Evolutionary conservation across 92 coral and sea anemone genomes (phyloP).

Genomic region (Anthopleura xanthogrammica): DNA sequence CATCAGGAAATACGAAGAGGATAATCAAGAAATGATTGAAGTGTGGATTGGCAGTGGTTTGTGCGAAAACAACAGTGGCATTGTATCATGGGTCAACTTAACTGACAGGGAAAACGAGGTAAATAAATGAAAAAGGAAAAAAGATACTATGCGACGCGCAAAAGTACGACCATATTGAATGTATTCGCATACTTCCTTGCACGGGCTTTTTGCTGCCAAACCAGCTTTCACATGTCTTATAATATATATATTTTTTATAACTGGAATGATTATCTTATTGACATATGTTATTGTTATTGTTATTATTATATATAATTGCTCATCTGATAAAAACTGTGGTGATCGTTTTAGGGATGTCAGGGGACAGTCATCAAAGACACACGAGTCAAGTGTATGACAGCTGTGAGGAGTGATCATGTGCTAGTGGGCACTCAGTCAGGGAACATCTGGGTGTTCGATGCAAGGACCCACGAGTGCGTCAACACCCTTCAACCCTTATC

Average conservation of each 20-base stretch:
- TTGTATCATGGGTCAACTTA: slow-evolving; percentile 82
- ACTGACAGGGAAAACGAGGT: slow-evolving; percentile 80
- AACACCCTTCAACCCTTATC: slow-evolving; percentile 59
- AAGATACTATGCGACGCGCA: too few relatives aligned
- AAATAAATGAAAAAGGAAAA: neutral
- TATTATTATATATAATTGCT: too few relatives aligned
- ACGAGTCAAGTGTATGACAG: slow-evolving; percentile 79
- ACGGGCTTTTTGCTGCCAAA: too few relatives aligned
- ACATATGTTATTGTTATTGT: too few relatives aligned
- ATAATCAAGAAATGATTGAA: slow-evolving; percentile 55
- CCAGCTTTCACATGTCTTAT: too few relatives aligned
- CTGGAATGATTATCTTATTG: too few relatives aligned
- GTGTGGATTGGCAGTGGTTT: slow-evolving; percentile 98
- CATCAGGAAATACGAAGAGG: slow-evolving; percentile 61
- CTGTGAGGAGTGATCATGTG: slow-evolving; percentile 71
- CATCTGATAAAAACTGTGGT: neutral
- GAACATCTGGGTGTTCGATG: slow-evolving; percentile 85
- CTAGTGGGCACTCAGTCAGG: slow-evolving; percentile 96
- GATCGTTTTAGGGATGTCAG: slow-evolving; percentile 77
- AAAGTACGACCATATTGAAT: too few relatives aligned
- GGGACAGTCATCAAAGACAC: slow-evolving; percentile 81
- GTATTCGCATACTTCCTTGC: too few relatives aligned
- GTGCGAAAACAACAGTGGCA: slow-evolving; percentile 61
- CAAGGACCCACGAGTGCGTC: slow-evolving; percentile 47
- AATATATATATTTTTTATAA: too few relatives aligned